Conservation (phyloP, 2,113 vertebrate species). For the Apodemus sylvaticus region DNA sequence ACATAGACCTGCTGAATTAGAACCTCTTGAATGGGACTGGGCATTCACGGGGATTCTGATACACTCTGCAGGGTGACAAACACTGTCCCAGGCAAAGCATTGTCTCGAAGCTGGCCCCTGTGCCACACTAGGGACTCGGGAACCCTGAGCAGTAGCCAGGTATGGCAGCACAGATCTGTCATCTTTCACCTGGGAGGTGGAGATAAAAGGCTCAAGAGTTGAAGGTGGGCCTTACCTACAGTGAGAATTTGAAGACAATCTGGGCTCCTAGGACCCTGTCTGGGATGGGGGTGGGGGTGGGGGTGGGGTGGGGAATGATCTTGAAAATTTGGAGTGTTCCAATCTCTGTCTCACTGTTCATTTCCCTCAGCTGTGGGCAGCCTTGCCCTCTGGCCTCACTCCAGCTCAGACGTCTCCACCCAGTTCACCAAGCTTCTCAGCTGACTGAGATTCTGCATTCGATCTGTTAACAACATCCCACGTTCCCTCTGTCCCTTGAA, state of each 20-base stretch:
- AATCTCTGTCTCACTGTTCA: neutral
- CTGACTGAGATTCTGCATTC: neutral
- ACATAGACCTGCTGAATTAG: neutral
- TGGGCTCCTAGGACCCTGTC: neutral
- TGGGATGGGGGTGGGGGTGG: no score
- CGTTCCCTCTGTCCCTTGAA: neutral
- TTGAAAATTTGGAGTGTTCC: neutral
- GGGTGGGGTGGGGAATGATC: neutral
- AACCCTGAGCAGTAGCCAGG: neutral
- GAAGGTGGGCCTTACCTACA: neutral
- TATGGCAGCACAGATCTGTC: neutral
- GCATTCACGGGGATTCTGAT: neutral
- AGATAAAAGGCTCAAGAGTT: neutral
- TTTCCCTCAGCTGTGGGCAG: neutral
- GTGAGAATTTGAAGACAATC: neutral
- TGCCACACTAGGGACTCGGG: neutral
- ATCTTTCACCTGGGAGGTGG: neutral
- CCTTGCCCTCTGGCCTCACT: no score
- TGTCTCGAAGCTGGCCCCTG: no score
- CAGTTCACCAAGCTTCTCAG: neutral
- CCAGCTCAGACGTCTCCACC: neutral
- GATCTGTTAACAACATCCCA: neutral
- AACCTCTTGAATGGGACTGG: accelerated
- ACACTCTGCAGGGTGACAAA: accelerated
- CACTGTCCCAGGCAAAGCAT: neutral